Base-by-base conservation (phyloP, 2,797 vertebrate species). In the Crocodylus rhombifer region DNA sequence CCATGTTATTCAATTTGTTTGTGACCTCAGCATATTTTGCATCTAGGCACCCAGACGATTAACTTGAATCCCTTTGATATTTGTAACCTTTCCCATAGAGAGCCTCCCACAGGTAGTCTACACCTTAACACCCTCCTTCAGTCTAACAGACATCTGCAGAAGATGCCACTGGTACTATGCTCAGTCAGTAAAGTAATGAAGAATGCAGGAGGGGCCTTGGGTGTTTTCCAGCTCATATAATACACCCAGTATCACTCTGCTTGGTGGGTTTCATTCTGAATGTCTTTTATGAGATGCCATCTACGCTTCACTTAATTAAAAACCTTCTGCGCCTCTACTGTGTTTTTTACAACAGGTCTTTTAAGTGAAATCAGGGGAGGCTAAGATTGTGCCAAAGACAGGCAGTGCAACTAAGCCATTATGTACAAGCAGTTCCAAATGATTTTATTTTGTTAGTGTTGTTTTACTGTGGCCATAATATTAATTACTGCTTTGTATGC, bases 261-360 rank as follows among this genome's bases (percentile, higher is more conserved):
- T 88, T 84, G 91, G 87, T 78, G 84, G 82, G 64, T 80, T 92
- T 94, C 2, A 84, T 92, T 94, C 85, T 57, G 28, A 86, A 26
- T 55, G 58, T 84, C 61, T 90, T 86, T 63, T 30, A 73, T 42
- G 90, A 97, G 95, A 96, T 95, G 77, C 82, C 94, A 95, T 93
- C 74, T 42, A 87, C 80, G 82, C 60, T 95, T 94, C 69, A 81
- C 95, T 95, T 97, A 95, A 96, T 97, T 96, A 97, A 97, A 97
- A 95, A 57, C 84, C 28, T 91, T 84, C 75, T 0, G 77, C 33
- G 30, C 87, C 90, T 96, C 86, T 25, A n/a, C 26, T 42, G 93
- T 93, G 84, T 92, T 63, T 86, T 80, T 94, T 83, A 77, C 64
- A 75, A 28, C 1, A 14, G 7, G 26, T 91, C 69, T 91, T 94